Conservation (phyloP, 1,140 invertebrate genomes). For the Coptotermes formosanus region DNA sequence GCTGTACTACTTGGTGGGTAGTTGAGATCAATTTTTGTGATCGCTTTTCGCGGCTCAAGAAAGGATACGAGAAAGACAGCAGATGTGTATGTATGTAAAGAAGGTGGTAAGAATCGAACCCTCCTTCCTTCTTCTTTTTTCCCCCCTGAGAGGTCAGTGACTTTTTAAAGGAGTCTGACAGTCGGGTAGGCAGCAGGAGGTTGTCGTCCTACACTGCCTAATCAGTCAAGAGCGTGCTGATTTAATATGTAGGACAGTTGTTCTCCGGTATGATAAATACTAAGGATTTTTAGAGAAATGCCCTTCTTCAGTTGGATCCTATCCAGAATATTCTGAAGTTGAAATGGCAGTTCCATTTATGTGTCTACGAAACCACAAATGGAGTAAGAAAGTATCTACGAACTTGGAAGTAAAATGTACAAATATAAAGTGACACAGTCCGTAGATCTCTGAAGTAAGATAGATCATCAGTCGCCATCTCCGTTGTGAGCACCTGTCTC, state of each 20-base stretch:
- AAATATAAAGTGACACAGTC: too few species aligned
- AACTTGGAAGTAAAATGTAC: too few species aligned
- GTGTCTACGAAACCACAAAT: too few species aligned
- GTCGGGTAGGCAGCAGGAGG: neutral
- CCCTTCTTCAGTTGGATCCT: too few species aligned
- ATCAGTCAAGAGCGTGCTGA: neutral
- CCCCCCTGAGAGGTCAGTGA: neutral
- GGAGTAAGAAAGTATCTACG: too few species aligned
- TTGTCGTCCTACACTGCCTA: neutral
- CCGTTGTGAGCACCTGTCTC: too few species aligned
- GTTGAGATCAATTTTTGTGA: neutral
- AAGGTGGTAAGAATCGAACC: neutral
- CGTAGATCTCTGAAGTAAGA: too few species aligned
- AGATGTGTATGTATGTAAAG: neutral
- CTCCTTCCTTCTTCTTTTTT: neutral
- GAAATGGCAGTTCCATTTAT: too few species aligned
- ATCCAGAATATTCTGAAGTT: too few species aligned
- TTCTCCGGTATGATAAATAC: neutral
- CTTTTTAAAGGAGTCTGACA: constrained; percentile 10
- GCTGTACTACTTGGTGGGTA: neutral
- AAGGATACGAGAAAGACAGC: neutral
- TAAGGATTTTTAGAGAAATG: neutral
- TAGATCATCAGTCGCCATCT: too few species aligned
- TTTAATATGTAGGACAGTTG: neutral
- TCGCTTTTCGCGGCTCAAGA: neutral